phyloP scores from a whole-genome alignment of 1,140 invertebrate species.

The Sarcophaga peregrina region DNA sequence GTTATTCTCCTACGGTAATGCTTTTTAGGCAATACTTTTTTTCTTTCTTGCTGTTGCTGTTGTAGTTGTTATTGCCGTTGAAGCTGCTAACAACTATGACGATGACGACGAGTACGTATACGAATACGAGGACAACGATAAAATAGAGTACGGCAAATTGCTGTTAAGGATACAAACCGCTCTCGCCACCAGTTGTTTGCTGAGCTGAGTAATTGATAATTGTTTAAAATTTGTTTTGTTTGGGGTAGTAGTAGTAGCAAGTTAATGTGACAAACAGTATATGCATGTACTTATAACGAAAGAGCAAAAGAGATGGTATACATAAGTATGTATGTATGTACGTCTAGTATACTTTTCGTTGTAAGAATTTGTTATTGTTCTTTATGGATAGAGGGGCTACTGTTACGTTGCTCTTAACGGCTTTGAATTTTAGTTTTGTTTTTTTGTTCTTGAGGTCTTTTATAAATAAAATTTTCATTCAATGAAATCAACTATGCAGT shows the following conservation, averaged over 20 bases:
- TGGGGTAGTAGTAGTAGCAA: not conserved
- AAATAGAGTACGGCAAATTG: not conserved
- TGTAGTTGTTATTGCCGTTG: not conserved
- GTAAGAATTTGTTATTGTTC: not conserved
- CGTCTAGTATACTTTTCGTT: conserved; percentile 17
- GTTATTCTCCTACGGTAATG: not conserved
- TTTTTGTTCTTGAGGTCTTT: not conserved
- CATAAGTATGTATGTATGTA: too few relatives aligned
- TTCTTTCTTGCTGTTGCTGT: not conserved
- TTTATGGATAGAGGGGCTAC: not conserved
- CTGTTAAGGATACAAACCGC: not conserved
- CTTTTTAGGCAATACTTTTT: not conserved
- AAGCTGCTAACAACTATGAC: conserved; percentile 3
- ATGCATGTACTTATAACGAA: not conserved
- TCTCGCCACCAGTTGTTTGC: not conserved
- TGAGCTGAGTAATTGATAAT: not conserved
- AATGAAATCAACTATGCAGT: conserved; percentile 34
- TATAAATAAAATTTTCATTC: conserved; percentile 11
- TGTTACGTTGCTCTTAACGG: conserved; percentile 6
- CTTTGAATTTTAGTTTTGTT: not conserved
- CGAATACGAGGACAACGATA: too few relatives aligned
- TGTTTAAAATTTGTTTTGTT: not conserved
- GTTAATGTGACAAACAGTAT: not conserved
- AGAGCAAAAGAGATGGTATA: not conserved
- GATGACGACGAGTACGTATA: not conserved